Evolutionary conservation across 2,888 invertebrate species (phyloP).

Genomic region (Andrena haemorrhoa): DNA sequence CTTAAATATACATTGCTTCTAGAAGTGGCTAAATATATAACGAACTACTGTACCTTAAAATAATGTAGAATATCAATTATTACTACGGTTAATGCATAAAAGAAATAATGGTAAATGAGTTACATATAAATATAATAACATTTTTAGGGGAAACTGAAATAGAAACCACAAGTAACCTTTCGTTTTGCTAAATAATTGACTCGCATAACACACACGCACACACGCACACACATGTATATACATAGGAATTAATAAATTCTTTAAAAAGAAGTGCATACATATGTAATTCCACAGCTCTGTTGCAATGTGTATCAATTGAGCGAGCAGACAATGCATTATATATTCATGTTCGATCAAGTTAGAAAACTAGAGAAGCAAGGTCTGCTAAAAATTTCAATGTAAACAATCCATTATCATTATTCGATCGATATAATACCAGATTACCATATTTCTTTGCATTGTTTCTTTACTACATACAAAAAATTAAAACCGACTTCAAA

Average conservation of each 20-base stretch:
- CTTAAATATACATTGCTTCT: slow-evolving; percentile 55
- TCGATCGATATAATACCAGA: slow-evolving; percentile 13
- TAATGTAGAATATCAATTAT: slow-evolving; percentile 24
- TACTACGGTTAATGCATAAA: slow-evolving; percentile 15
- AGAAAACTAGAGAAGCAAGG: background rate
- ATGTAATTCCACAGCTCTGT: background rate
- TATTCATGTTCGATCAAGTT: background rate
- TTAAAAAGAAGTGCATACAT: slow-evolving; percentile 5
- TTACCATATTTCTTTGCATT: slow-evolving; percentile 6
- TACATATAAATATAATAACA: slow-evolving; percentile 8
- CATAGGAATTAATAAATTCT: background rate
- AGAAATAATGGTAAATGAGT: slow-evolving; percentile 1
- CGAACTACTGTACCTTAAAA: slow-evolving; percentile 16
- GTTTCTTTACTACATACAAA: background rate
- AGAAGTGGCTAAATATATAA: slow-evolving; percentile 32
- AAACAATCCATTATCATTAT: slow-evolving; percentile 22
- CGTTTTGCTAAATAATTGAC: background rate
- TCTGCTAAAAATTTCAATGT: slow-evolving; percentile 15
- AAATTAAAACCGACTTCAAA: too few species aligned
- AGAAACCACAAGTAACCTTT: background rate
- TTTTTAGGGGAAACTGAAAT: background rate
- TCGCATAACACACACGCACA: background rate
- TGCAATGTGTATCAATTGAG: background rate
- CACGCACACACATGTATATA: too few species aligned
- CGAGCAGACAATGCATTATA: slow-evolving; percentile 2